These are phyloP conservation scores for Orius insidiosus DNA, from an alignment of 1,140 invertebrate species.

Conservation along the genomic window DNA sequence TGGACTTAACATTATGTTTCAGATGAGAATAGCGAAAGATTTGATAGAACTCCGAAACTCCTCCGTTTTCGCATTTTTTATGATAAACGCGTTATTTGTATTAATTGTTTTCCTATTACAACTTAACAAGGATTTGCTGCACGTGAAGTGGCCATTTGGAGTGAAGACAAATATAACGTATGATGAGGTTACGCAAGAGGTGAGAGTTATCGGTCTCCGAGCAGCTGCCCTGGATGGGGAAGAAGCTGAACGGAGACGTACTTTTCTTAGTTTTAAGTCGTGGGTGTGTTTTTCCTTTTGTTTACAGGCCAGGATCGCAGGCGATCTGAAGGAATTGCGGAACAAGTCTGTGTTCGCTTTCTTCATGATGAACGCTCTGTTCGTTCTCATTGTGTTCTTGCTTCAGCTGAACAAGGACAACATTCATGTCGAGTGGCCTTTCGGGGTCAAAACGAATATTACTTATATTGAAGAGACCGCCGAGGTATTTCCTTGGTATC, in stretches of 20 bases:
- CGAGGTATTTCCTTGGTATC: slow-evolving; percentile 39
- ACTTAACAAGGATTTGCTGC: slow-evolving; percentile 85
- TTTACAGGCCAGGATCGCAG: slow-evolving; percentile 67
- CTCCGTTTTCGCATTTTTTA: slow-evolving; percentile 91
- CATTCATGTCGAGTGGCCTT: slow-evolving; percentile 85
- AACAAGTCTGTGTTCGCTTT: slow-evolving; percentile 96
- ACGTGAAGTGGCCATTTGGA: slow-evolving; percentile 85
- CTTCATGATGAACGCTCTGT: slow-evolving; percentile 98
- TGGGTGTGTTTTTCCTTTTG: slow-evolving; percentile 19
- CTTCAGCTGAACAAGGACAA: slow-evolving; percentile 96
- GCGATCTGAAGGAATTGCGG: slow-evolving; percentile 76
- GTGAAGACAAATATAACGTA: slow-evolving; percentile 86
- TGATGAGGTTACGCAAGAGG: slow-evolving; percentile 71
- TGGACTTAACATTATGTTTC: slow-evolving; percentile 23
- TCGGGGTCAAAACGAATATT: slow-evolving; percentile 86
- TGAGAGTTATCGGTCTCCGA: slow-evolving; percentile 31
- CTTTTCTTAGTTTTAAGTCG: slow-evolving; percentile 7
- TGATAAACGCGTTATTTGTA: slow-evolving; percentile 95
- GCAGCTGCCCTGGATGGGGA: not conserved
- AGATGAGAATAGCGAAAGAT: slow-evolving; percentile 76
- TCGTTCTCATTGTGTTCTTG: slow-evolving; percentile 95
- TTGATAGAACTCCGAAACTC: slow-evolving; percentile 84
- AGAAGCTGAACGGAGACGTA: not conserved
- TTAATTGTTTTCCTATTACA: slow-evolving; percentile 94
- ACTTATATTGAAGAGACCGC: slow-evolving; percentile 78